Conservation (phyloP, 1,140 invertebrate species). For the Eulimnadia texana region DNA sequence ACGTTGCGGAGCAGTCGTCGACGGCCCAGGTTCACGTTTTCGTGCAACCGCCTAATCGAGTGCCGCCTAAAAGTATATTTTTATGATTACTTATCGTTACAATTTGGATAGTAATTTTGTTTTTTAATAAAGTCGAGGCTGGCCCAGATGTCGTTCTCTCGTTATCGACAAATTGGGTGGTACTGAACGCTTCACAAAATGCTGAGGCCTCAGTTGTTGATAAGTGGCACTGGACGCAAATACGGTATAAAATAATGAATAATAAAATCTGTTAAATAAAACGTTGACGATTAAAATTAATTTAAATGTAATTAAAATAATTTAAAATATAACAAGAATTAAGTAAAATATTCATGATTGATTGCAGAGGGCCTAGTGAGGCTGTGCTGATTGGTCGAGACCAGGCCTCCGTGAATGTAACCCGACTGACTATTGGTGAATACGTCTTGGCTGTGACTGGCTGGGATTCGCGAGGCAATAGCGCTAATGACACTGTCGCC, state of each 20-base stretch:
- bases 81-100: not conserved
- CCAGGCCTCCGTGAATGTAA: constrained; percentile 43
- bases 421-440: constrained; percentile 61
- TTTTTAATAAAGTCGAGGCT: constrained; percentile 39
- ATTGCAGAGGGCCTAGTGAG: constrained; percentile 39
- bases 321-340: too few relatives aligned
- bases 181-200: constrained; percentile 63
- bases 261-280: too few relatives aligned
- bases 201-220: constrained; percentile 71
- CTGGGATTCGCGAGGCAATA: constrained; percentile 66
- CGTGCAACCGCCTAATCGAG: constrained; percentile 76
- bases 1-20: constrained; percentile 69
- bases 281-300: not conserved
- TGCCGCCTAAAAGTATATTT: constrained; percentile 52
- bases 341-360: constrained; percentile 16
- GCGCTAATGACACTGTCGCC: constrained; percentile 48
- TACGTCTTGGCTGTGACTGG: constrained; percentile 74
- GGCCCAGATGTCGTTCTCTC: constrained; percentile 47
- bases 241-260: constrained; percentile 34
- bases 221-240: constrained; percentile 66
- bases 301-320: not conserved
- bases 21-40: constrained; percentile 80
- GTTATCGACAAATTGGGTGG: constrained; percentile 58
- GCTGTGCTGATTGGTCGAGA: constrained; percentile 39
- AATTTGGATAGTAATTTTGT: constrained; percentile 17